Base-by-base conservation (phyloP, 2,888 invertebrate species). In the Apodemia zela region DNA sequence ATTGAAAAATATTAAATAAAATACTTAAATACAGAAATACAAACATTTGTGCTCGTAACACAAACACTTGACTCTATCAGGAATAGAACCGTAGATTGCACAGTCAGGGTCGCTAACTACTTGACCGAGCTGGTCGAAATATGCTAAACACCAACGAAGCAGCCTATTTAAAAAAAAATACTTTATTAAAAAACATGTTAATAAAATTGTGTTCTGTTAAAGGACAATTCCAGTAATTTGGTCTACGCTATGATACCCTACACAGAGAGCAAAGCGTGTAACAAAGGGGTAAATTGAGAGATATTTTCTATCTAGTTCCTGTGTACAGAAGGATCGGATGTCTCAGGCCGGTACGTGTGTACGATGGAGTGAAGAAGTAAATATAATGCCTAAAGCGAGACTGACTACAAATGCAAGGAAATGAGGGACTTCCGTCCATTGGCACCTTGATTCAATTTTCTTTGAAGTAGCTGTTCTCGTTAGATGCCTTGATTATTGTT, bases 341-440 rank as follows among this genome's bases (percentile, higher is more conserved):
- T 54, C 54, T 54, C 25, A 13, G 15, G 5, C 18, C 13, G 54
- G 54, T 54, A 54, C 54, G 54, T 54, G 54, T 25, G 54, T 21
- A 54, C 15, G 51, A 51, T 51, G 25, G 25, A 18, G 13, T 25
- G 54, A 54, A 51, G 49, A 18, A 54, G 51, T 18, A 21, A 51
- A 51, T 54, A 54, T 86, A 85, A 85, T 84, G 83, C 80, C 75
- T 78, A 79, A 76, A 77, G 77, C 71, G 75, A 77, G 73, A 75
- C 71, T 77, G 80, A 78, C 85, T 83, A 86, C 86, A 87, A 87
- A 85, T 85, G 82, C 76, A 81, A 80, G 88, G 87, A 89, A 88
- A 89, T 88, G 86, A 87, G 86, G 85, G 78, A 81, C 86, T 86
- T 88, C 88, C 88, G 78, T 75, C 80, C 79, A 86, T 87, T 77